These are phyloP conservation scores for Lynx canadensis DNA, from an alignment of 2,113 vertebrate species.

Conservation along the genomic window DNA sequence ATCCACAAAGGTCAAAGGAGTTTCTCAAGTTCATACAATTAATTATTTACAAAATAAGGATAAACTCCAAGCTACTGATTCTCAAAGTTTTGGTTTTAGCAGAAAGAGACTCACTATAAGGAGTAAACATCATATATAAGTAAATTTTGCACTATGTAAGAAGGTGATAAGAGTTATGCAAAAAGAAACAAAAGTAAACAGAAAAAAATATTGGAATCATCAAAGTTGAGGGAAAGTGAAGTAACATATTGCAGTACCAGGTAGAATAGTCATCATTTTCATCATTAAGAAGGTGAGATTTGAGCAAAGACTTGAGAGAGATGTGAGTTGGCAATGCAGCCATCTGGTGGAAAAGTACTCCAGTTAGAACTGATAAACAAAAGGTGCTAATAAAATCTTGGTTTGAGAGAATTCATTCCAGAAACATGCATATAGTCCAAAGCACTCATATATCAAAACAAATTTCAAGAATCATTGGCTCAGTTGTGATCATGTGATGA, in stretches of 20 bases:
- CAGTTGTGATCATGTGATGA: too few species aligned
- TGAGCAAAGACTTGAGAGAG: background rate
- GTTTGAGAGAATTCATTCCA: too few species aligned
- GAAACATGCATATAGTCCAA: too few species aligned
- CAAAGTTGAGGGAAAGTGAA: background rate
- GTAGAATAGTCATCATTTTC: background rate
- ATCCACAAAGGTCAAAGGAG: background rate
- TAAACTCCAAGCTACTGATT: background rate
- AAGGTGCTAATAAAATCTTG: background rate
- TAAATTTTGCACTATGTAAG: background rate
- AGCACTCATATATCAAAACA: too few species aligned
- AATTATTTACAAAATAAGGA: background rate
- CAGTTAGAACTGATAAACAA: background rate
- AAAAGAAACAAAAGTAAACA: background rate
- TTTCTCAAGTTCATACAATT: constrained; percentile 19
- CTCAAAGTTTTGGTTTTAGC: background rate
- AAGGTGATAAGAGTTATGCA: background rate
- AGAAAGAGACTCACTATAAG: background rate
- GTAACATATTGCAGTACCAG: background rate
- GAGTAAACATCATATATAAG: background rate
- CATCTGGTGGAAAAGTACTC: background rate
- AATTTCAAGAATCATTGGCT: too few species aligned
- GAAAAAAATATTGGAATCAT: background rate
- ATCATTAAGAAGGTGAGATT: background rate
- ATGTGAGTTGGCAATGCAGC: background rate